These are phyloP conservation scores for Micrastur ruficollis DNA, from an alignment of 2,797 vertebrate species.

Conservation along the genomic window DNA sequence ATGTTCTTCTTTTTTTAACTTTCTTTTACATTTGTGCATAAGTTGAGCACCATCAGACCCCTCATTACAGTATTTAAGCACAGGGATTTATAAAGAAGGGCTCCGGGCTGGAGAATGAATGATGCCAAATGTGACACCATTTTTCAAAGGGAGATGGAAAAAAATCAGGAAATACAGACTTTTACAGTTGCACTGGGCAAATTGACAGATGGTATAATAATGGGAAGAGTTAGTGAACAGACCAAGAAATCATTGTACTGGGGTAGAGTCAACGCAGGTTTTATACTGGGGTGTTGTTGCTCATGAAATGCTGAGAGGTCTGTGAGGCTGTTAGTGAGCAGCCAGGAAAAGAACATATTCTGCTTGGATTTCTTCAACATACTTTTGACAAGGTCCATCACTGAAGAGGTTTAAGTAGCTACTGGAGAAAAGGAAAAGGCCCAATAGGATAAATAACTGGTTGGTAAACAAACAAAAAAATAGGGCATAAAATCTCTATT, in stretches of 20 bases:
- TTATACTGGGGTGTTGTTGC: background rate
- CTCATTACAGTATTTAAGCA: too few species aligned
- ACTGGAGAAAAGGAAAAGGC: background rate
- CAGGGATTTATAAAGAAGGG: background rate
- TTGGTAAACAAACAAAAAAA: background rate
- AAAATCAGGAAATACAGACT: background rate
- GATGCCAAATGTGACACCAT: background rate
- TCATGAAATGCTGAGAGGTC: background rate
- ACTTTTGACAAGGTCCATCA: background rate
- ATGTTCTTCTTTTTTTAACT: background rate
- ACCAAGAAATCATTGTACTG: background rate
- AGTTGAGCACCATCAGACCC: background rate
- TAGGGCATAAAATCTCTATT: background rate
- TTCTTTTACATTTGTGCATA: background rate
- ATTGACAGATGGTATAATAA: background rate
- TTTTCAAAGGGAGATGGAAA: background rate
- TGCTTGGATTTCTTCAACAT: background rate
- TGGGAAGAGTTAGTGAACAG: background rate
- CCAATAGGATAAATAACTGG: background rate
- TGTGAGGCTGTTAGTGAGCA: background rate
- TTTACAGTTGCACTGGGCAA: background rate
- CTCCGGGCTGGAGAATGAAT: background rate
- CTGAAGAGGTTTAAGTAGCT: background rate
- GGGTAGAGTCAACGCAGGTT: background rate
- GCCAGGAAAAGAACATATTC: background rate